Base-by-base conservation (phyloP, 1,140 invertebrate species). In the Alviniconcha marisindica region DNA sequence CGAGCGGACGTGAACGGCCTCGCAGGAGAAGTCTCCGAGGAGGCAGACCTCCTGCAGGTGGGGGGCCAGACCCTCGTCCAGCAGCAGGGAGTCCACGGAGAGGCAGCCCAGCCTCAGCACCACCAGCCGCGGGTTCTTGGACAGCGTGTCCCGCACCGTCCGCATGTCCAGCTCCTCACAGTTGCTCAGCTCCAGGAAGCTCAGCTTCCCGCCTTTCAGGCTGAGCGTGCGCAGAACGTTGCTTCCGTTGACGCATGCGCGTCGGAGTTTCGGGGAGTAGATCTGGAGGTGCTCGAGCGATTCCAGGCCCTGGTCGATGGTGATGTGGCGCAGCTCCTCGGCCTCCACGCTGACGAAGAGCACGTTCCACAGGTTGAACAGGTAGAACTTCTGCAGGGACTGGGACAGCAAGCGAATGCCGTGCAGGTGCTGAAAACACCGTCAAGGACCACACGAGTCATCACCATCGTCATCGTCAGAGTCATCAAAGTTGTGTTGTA, bases 351-450 rank as follows among this genome's bases (percentile, higher is more conserved):
- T 90, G 80, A 91, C 85, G 84, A 91, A 91, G n/a, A 87, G 76
- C 12, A 88, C 90, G 81, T 88, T 89, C 91, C 91, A 91, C 15
- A 91, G 77, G 77, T 90, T 91, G 83, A 88, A 90, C 24, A 91
- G 82, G 79, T 88, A 91, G 51, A 91, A 82, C 76, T 91, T 91
- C 83, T 89, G 88, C 12, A 91, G 84, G 15, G 90, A 91, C 28
- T 83, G 81, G 0, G 89, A 90, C 24, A 88, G 69, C 42, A 91
- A 77, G 38, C 91, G 85, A 18, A 91, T 89, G 31, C 91, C 91
- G 81, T 90, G 88, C 10, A 91, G 88, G 63, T 88, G 86, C 91
- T 91, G 87, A 85, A 82, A 84, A 69, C 73, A 76, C 10, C n/a
- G 28, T 38, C 7, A 60, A 24, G 15, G 56, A 60, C 28, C 18